phyloP scores from a whole-genome alignment of 1,140 invertebrate genomes.

The Nasonia giraulti region DNA sequence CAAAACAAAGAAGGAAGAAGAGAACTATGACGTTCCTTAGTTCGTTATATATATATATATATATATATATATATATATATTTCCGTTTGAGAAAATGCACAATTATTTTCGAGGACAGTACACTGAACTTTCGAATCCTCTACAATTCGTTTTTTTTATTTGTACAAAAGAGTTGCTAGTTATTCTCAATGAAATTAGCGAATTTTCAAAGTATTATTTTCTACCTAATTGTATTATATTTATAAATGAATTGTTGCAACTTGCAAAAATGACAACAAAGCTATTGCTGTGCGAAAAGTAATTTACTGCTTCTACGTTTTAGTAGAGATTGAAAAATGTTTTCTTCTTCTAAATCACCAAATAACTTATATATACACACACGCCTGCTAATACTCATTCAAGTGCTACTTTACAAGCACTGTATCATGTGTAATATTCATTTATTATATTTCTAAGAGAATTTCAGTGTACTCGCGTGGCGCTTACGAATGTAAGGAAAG shows the following conservation, averaged over 20 bases:
- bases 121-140: background rate
- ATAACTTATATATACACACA: background rate
- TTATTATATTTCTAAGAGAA: background rate
- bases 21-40: slow-evolving; percentile 79
- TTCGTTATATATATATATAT: slow-evolving; percentile 11
- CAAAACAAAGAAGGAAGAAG: slow-evolving; percentile 78
- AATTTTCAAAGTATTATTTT: background rate
- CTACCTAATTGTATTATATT: background rate
- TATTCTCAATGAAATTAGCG: background rate
- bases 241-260: background rate
- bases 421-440: too few relatives aligned
- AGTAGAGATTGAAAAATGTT: background rate
- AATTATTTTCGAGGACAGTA: background rate
- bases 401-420: too few relatives aligned
- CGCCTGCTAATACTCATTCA: background rate
- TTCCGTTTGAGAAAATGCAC: background rate
- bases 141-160: background rate
- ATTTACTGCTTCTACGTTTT: slow-evolving; percentile 20
- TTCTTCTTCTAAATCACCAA: background rate
- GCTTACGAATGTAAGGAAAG: background rate
- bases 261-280: background rate
- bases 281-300: background rate
- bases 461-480: background rate
- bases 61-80: slow-evolving; percentile 11
- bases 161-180: background rate